Evolutionary conservation across 2,888 invertebrate species (phyloP), one percentile per base, ranked within the genome.

Genomic region (Campoplex capitator): DNA sequence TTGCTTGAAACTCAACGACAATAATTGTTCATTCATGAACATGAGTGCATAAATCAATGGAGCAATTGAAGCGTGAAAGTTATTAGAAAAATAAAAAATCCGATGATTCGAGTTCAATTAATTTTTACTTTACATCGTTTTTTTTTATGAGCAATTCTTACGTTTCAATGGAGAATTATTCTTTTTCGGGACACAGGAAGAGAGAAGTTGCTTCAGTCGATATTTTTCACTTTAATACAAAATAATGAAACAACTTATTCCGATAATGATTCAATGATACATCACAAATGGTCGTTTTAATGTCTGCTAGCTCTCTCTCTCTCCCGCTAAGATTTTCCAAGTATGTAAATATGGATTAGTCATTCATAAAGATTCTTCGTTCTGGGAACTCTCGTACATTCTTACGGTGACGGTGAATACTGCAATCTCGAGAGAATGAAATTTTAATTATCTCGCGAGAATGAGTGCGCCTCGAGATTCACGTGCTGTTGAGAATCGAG

Each of bases 341-440:
- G 51, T 45, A 42, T 51, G 38, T 51, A 56, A n/a, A 51, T 42
- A 68, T 81, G 45, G 62, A 45, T 76, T 73, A 56, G 71, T 83
- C 86, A 80, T 83, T 77, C 73, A 77, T 84, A 74, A 70, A 54
- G 62, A 73, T 70, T 84, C 73, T 78, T 45, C 42, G 51, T 78
- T 58, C 84, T 84, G 84, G 80, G 74, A 86, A 86, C 84, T 84
- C 81, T 84, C 81, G 74, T 74, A 84, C 75, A 74, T 62, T 68
- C 80, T 70, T 51, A 74, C 67, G 51, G 56, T 6, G 58, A 68
- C 58, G 77, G 51, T 38, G 58, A 65, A 65, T 42, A 35, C 62
- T 75, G 35, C 62, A 75, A 80, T 76, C 62, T 62, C 62, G 54
- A 71, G 13, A 56, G 78, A 85, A 74, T 79, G 54, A 82, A 74